phyloP scores from a whole-genome alignment of 2,113 vertebrate species.

The Sphaerodactylus townsendi region DNA sequence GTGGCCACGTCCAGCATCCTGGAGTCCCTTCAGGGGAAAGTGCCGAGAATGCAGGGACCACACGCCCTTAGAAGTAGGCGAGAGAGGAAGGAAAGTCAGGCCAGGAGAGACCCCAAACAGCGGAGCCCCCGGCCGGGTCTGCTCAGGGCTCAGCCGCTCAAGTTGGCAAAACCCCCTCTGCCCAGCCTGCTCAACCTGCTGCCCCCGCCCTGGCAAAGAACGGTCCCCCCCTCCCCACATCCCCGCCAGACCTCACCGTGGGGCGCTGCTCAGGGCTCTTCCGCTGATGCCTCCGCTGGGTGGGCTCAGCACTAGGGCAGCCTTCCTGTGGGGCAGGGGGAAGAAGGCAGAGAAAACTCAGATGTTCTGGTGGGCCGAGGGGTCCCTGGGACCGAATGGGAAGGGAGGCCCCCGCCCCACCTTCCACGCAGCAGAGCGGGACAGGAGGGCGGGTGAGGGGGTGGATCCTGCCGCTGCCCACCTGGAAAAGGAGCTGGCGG shows the following conservation, averaged over 20 bases:
- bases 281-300: conserved; percentile 54
- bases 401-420: too few relatives aligned
- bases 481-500: conserved; percentile 80
- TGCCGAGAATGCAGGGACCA: conserved; percentile 92
- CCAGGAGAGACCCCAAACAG: too few relatives aligned
- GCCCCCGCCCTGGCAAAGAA: too few relatives aligned
- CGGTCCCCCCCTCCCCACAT: too few relatives aligned
- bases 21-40: conserved; percentile 89
- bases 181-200: too few relatives aligned
- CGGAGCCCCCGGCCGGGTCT: not conserved
- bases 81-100: not conserved
- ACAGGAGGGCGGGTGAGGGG: too few relatives aligned
- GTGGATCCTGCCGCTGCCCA: not conserved
- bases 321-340: conserved; percentile 54
- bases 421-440: too few relatives aligned
- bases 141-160: too few relatives aligned
- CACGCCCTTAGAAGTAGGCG: conserved; percentile 57
- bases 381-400: too few relatives aligned
- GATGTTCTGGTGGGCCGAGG: not conserved
- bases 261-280: conserved; percentile 56
- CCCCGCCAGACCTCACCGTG: conserved; percentile 56
- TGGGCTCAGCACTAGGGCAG: conserved; percentile 16
- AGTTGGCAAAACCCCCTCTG: too few relatives aligned
- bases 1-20: conserved; percentile 91
- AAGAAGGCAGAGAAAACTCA: not conserved